Conservation (phyloP, 2,113 vertebrate genomes). For the Chinchilla lanigera region DNA sequence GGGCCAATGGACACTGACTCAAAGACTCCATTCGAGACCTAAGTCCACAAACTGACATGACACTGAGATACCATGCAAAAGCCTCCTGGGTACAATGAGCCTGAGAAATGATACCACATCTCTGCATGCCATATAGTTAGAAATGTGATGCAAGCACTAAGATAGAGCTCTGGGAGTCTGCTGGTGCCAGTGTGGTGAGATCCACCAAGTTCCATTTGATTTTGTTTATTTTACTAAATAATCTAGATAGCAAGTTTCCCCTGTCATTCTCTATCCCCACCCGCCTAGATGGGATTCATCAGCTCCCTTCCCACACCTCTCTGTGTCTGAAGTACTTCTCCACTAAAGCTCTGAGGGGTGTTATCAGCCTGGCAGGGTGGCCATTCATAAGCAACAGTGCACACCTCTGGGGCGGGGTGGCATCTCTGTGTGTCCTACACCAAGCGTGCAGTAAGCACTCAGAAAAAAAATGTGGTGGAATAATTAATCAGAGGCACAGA, state of each 20-base stretch:
- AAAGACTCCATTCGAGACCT: neutral
- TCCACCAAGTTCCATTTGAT: neutral
- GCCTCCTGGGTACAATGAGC: neutral
- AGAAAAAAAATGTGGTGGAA: neutral
- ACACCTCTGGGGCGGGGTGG: neutral
- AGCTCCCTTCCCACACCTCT: neutral
- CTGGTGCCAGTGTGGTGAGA: neutral
- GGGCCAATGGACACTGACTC: neutral
- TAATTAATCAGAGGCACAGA: neutral
- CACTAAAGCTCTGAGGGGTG: neutral
- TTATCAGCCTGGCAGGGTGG: neutral
- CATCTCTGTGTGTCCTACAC: neutral
- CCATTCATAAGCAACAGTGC: neutral
- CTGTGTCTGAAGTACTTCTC: neutral
- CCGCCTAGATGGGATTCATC: neutral
- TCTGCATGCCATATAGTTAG: neutral
- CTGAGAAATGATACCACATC: neutral
- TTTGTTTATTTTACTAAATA: neutral
- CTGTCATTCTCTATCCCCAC: neutral
- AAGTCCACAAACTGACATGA: neutral
- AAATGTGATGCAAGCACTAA: neutral
- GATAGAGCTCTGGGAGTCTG: no score
- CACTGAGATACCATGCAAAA: neutral
- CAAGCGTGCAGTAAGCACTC: neutral
- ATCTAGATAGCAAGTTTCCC: neutral